A percentile compares a stretch with the other conserved stretches of the same genome.
phyloP scores from a whole-genome alignment of 2,797 vertebrate genomes.

The Enteromius treurensis region DNA sequence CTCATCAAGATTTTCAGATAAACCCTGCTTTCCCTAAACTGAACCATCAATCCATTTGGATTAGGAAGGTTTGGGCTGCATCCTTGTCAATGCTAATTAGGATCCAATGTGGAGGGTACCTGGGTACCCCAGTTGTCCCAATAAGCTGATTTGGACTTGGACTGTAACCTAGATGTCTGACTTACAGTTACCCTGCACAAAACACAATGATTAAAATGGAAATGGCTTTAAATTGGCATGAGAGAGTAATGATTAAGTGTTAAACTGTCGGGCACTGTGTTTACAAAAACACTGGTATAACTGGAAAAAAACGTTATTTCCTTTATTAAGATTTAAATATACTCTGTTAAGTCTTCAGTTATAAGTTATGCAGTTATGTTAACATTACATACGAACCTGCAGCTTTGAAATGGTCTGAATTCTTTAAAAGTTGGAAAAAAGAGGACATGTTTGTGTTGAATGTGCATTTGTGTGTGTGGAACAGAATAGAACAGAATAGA shows the following conservation, averaged over 20 bases:
- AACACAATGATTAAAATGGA: neutral
- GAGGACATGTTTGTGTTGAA: neutral
- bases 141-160: conserved; percentile 72
- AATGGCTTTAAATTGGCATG: neutral
- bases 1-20: conserved; percentile 63
- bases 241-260: neutral
- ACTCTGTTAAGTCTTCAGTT: neutral
- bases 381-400: neutral
- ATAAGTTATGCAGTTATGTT: neutral
- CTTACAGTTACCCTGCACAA: conserved; percentile 27
- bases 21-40: conserved; percentile 67
- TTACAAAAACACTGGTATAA: neutral
- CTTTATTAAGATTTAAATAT: neutral
- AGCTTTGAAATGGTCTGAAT: neutral
- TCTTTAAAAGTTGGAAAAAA: neutral
- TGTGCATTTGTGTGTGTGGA: neutral
- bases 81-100: conserved; percentile 73
- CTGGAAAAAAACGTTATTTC: too few relatives aligned
- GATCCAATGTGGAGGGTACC: conserved; percentile 62
- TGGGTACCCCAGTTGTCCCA: conserved; percentile 67
- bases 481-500: too few relatives aligned
- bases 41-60: conserved; percentile 73
- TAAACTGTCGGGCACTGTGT: neutral
- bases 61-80: conserved; percentile 71
- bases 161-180: conserved; percentile 51